These are phyloP conservation scores for Marasmarcha lunaedactyla DNA, from an alignment of 2,888 invertebrate genomes.

Conservation along the genomic window DNA sequence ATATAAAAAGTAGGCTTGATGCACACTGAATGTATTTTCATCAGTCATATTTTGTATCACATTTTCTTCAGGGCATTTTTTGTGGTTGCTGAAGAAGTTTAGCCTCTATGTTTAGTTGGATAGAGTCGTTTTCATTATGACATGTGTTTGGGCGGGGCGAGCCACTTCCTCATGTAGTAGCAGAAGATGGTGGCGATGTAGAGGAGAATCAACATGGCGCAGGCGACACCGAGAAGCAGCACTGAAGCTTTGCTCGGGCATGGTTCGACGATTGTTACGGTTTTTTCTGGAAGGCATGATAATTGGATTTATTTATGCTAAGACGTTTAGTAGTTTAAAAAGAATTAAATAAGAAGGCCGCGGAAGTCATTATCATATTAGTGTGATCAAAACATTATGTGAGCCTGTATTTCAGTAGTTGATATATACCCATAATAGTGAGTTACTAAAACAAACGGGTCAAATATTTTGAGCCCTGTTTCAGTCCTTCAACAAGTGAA, in stretches of 20 bases:
- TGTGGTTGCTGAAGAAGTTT: constrained; percentile 16
- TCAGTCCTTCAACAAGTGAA: no score
- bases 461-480: no score
- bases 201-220: constrained; percentile 87
- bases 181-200: constrained; percentile 93
- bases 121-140: constrained; percentile 33
- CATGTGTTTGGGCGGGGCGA: constrained; percentile 86
- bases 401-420: neutral
- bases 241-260: constrained; percentile 94
- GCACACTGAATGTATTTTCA: constrained; percentile 14
- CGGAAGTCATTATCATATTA: no score
- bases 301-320: no score
- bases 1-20: no score
- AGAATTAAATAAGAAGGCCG: neutral
- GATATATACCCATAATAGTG: neutral
- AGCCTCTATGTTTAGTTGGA: constrained; percentile 13
- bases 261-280: constrained; percentile 89
- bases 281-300: constrained; percentile 78
- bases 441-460: no score
- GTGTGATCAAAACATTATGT: no score
- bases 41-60: constrained; percentile 57
- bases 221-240: constrained; percentile 90
- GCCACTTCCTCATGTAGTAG: constrained; percentile 94
- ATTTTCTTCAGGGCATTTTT: constrained; percentile 30
- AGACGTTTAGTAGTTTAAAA: no score